Percentiles rank a stretch among this genome's conserved stretches.
These are phyloP conservation scores for Plagodis pulveraria DNA, from an alignment of 2,888 invertebrate species.

Conservation along the genomic window DNA sequence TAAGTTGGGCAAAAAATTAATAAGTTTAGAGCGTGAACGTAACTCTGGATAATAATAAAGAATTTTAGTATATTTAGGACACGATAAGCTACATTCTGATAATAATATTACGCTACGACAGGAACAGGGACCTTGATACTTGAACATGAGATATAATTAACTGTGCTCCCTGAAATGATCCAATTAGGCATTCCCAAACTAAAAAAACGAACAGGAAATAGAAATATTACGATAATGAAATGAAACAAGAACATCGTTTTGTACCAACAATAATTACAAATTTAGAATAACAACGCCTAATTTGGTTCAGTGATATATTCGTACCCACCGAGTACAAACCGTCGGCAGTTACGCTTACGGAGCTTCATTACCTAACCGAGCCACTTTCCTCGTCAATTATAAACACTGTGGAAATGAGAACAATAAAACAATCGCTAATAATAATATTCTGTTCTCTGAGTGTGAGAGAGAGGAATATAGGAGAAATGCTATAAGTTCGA, in stretches of 20 bases:
- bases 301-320: slow-evolving; percentile 5
- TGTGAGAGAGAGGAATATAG: neutral
- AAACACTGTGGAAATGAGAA: slow-evolving; percentile 13
- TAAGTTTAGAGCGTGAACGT: neutral
- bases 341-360: slow-evolving; percentile 14
- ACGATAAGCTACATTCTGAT: too few species aligned
- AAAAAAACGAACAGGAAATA: too few species aligned
- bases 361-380: slow-evolving; percentile 16
- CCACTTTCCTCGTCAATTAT: slow-evolving; percentile 19
- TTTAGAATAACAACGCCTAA: slow-evolving; percentile 5
- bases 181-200: too few species aligned
- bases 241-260: neutral
- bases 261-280: slow-evolving; percentile 2
- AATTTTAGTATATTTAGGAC: too few species aligned
- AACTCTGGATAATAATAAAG: neutral
- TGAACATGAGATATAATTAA: too few species aligned
- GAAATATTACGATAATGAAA: too few species aligned
- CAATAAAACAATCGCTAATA: slow-evolving; percentile 10
- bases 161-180: too few species aligned
- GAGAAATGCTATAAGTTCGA: too few species aligned
- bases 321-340: slow-evolving; percentile 1
- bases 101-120: too few species aligned
- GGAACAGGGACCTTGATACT: too few species aligned
- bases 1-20: slow-evolving; percentile 7
- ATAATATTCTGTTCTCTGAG: neutral